Conservation (phyloP, 2,797 vertebrate species). For the Crotalus adamanteus region DNA sequence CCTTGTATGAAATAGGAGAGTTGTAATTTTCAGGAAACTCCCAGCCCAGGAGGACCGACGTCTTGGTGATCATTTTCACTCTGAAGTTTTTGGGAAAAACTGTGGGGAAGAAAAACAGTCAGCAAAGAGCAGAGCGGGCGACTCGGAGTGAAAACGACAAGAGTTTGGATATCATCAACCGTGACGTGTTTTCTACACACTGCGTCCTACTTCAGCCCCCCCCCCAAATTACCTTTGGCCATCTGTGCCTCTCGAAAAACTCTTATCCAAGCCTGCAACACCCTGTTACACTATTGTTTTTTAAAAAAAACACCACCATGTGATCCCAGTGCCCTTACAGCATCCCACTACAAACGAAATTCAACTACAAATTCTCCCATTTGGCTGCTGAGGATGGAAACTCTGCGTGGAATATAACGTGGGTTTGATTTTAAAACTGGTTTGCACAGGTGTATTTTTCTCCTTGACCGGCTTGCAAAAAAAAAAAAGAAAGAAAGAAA, state of each 20-base stretch:
- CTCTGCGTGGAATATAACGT: constrained; percentile 41
- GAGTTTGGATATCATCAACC: not conserved
- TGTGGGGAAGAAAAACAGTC: constrained; percentile 69
- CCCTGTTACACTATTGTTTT: not conserved
- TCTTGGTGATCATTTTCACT: constrained; percentile 95
- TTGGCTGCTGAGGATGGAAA: constrained; percentile 63
- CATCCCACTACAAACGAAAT: not conserved
- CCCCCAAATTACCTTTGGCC: not conserved
- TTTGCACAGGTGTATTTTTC: not conserved
- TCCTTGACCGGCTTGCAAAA: constrained; percentile 47
- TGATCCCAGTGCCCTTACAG: not conserved
- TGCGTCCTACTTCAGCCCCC: not conserved
- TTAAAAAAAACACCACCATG: not conserved
- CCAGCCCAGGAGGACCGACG: constrained; percentile 89
- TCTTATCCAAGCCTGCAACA: not conserved
- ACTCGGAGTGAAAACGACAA: constrained; percentile 46
- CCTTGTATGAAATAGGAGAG: constrained; percentile 82
- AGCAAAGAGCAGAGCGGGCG: constrained; percentile 43
- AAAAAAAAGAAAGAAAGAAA: too few relatives aligned
- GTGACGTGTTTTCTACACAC: constrained; percentile 29
- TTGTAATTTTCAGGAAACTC: constrained; percentile 88
- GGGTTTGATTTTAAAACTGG: not conserved
- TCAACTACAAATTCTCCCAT: not conserved
- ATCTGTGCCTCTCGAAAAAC: not conserved
- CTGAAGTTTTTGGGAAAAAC: constrained; percentile 98